Conservation (phyloP, 2,113 vertebrate species). For the Chascanopsetta lugubris region DNA sequence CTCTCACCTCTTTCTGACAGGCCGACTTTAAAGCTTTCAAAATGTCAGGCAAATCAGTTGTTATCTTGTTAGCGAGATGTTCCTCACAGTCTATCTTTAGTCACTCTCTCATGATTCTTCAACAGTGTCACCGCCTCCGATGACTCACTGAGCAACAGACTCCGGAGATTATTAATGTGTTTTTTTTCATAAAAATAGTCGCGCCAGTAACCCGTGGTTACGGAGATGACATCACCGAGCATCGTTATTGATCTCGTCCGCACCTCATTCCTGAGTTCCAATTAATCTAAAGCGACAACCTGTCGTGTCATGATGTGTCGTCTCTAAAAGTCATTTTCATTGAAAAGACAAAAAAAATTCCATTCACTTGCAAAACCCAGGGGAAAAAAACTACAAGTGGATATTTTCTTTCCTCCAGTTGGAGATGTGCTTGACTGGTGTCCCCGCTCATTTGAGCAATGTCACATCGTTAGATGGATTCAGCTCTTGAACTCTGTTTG, state of each 20-base stretch:
- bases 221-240: slow-evolving; percentile 52
- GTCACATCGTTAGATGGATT: slow-evolving; percentile 41
- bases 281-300: slow-evolving; percentile 45
- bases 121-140: slow-evolving; percentile 59
- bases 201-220: slow-evolving; percentile 73
- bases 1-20: slow-evolving; percentile 29
- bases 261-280: slow-evolving; percentile 41
- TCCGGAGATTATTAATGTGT: slow-evolving; percentile 76
- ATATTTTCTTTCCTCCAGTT: slow-evolving; percentile 14
- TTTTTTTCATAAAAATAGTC: slow-evolving; percentile 68
- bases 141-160: slow-evolving; percentile 75
- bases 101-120: slow-evolving; percentile 62
- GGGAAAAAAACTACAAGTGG: slow-evolving; percentile 26
- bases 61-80: slow-evolving; percentile 69
- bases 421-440: slow-evolving; percentile 48
- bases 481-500: slow-evolving; percentile 65
- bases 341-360: slow-evolving; percentile 34
- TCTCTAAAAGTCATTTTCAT: slow-evolving; percentile 37
- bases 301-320: slow-evolving; percentile 25
- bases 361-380: slow-evolving; percentile 30
- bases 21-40: slow-evolving; percentile 38
- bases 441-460: slow-evolving; percentile 61
- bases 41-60: slow-evolving; percentile 68
- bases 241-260: slow-evolving; percentile 53
- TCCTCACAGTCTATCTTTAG: slow-evolving; percentile 74